These are phyloP conservation scores for Condylura cristata DNA, from an alignment of 2,113 vertebrate species.

Conservation along the genomic window DNA sequence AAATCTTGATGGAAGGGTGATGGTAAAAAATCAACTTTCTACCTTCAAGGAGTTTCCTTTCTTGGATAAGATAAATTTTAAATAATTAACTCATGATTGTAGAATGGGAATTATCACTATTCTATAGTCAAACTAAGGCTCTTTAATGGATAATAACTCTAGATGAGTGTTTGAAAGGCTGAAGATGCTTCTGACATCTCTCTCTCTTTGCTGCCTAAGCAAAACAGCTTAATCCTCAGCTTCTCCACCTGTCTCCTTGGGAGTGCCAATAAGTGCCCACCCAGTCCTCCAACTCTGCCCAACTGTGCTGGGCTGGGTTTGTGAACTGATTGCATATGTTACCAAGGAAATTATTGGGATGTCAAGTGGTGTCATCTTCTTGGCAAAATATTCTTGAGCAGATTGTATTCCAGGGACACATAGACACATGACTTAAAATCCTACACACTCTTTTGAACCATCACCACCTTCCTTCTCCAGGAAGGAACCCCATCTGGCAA, in stretches of 20 bases:
- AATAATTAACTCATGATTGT: not conserved
- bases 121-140: not conserved
- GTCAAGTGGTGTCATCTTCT: constrained; percentile 79
- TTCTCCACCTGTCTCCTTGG: constrained; percentile 66
- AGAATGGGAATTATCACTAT: not conserved
- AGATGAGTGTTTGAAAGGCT: not conserved
- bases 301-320: constrained; percentile 69
- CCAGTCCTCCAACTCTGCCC: constrained; percentile 37
- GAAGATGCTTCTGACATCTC: not conserved
- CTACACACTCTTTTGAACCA: constrained; percentile 37
- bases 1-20: constrained; percentile 17
- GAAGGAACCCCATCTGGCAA: constrained; percentile 57
- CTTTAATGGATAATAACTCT: not conserved
- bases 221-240: constrained; percentile 67
- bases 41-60: constrained; percentile 49
- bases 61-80: constrained; percentile 11
- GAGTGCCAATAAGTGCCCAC: constrained; percentile 50
- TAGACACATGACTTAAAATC: constrained; percentile 30
- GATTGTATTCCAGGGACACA: constrained; percentile 67
- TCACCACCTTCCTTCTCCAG: constrained; percentile 28
- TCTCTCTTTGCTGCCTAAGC: constrained; percentile 41
- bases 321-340: constrained; percentile 77
- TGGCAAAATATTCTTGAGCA: constrained; percentile 69
- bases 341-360: constrained; percentile 78
- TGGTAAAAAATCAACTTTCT: constrained; percentile 39